Conservation (phyloP, 2,797 vertebrate genomes). For the Alectoris magna region DNA sequence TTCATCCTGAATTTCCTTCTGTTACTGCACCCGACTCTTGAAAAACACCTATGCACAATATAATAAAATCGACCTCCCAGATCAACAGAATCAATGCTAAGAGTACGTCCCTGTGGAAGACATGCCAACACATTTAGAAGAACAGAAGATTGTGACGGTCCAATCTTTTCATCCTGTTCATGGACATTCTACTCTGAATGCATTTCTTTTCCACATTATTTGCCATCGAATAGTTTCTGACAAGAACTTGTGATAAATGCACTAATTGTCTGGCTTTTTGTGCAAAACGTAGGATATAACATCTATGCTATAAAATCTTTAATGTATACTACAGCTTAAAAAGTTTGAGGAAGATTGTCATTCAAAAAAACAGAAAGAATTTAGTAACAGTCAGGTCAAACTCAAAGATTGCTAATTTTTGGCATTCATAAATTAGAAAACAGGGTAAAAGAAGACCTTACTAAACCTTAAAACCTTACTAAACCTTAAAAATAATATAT, state of each 20-base stretch:
- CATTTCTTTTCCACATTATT: background rate
- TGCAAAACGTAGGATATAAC: background rate
- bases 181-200: background rate
- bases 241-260: background rate
- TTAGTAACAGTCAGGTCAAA: background rate
- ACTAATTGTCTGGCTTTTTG: background rate
- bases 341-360: background rate
- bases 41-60: background rate
- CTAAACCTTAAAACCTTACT: too few species aligned
- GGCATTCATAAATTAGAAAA: background rate
- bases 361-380: background rate
- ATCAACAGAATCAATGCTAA: background rate
- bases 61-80: background rate
- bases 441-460: background rate
- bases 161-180: background rate
- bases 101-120: background rate
- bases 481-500: background rate
- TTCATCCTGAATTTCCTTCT: background rate
- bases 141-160: background rate
- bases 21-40: background rate
- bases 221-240: background rate
- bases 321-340: background rate
- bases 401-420: background rate
- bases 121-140: background rate
- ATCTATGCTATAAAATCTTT: background rate